Base-by-base conservation (phyloP, 2,888 invertebrate genomes). In the Dolomedes plantarius region DNA sequence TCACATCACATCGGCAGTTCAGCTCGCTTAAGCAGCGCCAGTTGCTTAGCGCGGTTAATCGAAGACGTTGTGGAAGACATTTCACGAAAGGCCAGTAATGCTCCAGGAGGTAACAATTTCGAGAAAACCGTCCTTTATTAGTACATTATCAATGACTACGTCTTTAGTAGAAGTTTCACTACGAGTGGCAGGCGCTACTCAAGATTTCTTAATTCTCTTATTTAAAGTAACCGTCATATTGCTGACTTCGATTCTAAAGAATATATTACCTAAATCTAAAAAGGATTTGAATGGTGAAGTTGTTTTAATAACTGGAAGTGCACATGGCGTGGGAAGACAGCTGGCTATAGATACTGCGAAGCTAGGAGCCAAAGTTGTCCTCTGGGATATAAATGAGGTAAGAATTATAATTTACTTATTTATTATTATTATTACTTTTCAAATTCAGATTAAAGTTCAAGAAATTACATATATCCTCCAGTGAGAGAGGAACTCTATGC, bases 311-410 rank as follows among this genome's bases (percentile, higher is more conserved):
- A 89, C 89, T 1, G 89, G 89, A 11, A 77, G 86, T 50, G 89
- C 86, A 9, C 75, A 79, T 0, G 88, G 88, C 0, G 71, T 89
- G 0, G 89, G 89, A 9, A 67, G 75, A 3, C 80, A 82, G 28
- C 32, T 89, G 62, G 87, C 81, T 11, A 41, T 85, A n/a, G 23
- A 75, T 11, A 56, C 81, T 11, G 78, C 88, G 11, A 28, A 69
- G n/a, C 56, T 77, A 7, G 87, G 86, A 13, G 88, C 88, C 19
- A 86, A 75, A 73, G 73, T 82, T 6, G 81, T 88, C 0, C 31
- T 95, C 89, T 94, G 95, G 92, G 96, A 96, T 90, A 94, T 96
- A 89, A 94, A 96, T 91, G 93, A 94, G 88, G 92, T 92, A 74
- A 93, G 93, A 31, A 93, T 96, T 88, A 94, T 95, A 89, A n/a